Conservation (phyloP, 2,888 invertebrate species). For the Drosophila vallismaia region DNA sequence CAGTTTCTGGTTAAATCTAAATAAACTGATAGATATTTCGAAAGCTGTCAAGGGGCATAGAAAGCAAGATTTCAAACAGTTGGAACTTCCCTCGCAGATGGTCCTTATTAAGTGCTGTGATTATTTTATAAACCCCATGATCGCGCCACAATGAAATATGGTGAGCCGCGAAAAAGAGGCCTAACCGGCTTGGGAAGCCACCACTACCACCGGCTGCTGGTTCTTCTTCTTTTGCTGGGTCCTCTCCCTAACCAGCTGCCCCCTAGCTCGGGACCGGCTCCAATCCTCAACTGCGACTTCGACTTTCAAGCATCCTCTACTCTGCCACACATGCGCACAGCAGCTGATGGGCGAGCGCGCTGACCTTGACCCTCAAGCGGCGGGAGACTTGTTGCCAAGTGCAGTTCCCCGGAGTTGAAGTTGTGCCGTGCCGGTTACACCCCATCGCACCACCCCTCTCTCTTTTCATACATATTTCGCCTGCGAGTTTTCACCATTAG, state of each 20-base stretch:
- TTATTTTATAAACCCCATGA: slow-evolving; percentile 22
- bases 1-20: not conserved
- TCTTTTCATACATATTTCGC: slow-evolving; percentile 33
- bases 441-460: slow-evolving; percentile 21
- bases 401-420: slow-evolving; percentile 61
- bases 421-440: slow-evolving; percentile 27
- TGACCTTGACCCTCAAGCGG: slow-evolving; percentile 76
- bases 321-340: slow-evolving; percentile 70
- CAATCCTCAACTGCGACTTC: slow-evolving; percentile 12
- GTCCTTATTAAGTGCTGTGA: slow-evolving; percentile 16
- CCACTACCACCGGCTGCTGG: slow-evolving; percentile 15
- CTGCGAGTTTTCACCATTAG: slow-evolving; percentile 75
- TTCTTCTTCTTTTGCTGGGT: slow-evolving; percentile 1
- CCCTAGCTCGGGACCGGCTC: slow-evolving; percentile 14
- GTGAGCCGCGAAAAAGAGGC: slow-evolving; percentile 17
- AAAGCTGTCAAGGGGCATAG: not conserved
- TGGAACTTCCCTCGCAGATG: slow-evolving; percentile 14
- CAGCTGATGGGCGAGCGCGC: slow-evolving; percentile 68
- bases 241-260: not conserved
- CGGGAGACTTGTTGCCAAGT: slow-evolving; percentile 69
- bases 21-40: not conserved
- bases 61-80: not conserved
- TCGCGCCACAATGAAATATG: slow-evolving; percentile 20
- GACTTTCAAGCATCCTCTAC: slow-evolving; percentile 13
- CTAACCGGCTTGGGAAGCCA: slow-evolving; percentile 26